These are phyloP conservation scores for Phocoena sinus DNA, from an alignment of 2,113 vertebrate genomes.

Conservation along the genomic window DNA sequence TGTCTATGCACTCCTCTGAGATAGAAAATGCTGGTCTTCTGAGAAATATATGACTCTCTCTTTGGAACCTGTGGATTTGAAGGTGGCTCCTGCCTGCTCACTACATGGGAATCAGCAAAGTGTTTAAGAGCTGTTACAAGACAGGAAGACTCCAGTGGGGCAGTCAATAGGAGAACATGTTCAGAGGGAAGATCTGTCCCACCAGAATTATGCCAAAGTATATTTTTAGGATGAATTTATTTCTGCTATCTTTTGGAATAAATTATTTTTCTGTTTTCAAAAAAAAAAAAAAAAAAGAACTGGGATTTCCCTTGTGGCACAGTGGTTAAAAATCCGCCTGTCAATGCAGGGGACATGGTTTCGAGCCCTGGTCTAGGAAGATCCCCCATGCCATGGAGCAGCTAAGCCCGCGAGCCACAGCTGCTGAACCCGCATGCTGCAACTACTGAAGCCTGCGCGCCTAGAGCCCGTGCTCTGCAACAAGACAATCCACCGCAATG, in stretches of 20 bases:
- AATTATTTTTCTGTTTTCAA: constrained; percentile 76
- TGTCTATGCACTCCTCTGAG: constrained; percentile 31
- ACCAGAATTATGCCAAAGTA: constrained; percentile 9
- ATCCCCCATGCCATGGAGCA: too few relatives aligned
- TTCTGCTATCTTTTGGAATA: constrained; percentile 77
- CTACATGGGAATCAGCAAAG: background rate
- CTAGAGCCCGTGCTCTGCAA: too few relatives aligned
- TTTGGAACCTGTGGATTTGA: background rate
- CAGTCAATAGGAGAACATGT: background rate
- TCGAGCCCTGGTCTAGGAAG: too few relatives aligned
- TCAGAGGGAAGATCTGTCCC: constrained; percentile 31
- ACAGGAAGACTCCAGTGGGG: background rate
- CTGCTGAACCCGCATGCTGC: too few relatives aligned
- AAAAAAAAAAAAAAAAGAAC: background rate
- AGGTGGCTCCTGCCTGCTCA: constrained; percentile 9
- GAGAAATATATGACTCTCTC: background rate
- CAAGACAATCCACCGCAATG: too few relatives aligned
- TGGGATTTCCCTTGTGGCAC: too few relatives aligned
- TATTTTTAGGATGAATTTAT: constrained; percentile 71
- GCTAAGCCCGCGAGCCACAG: too few relatives aligned
- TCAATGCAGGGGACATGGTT: too few relatives aligned
- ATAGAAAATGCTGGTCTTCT: constrained; percentile 13
- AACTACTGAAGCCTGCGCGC: too few relatives aligned
- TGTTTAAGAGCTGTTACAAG: background rate
- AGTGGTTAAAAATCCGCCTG: too few relatives aligned